These are phyloP conservation scores for Amia ocellicauda DNA, from an alignment of 2,113 vertebrate genomes.

Conservation along the genomic window DNA sequence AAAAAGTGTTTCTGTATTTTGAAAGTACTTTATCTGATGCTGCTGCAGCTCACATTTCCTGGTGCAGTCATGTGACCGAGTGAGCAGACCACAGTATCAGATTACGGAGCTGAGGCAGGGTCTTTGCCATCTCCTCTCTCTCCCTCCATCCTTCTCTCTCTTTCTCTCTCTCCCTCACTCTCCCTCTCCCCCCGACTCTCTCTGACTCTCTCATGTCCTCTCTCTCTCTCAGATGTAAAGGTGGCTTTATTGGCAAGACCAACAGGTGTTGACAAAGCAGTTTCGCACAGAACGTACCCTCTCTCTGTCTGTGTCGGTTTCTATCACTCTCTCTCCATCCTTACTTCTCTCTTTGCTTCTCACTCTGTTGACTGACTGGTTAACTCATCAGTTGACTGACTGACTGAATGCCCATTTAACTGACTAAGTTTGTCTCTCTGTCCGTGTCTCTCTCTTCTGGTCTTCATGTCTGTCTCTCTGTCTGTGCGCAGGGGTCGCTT, in stretches of 20 bases:
- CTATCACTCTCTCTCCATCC: no score
- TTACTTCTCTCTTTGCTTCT: neutral
- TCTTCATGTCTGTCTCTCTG: neutral
- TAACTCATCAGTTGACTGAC: neutral
- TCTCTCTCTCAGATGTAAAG: no score
- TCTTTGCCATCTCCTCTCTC: no score
- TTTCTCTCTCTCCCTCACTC: neutral
- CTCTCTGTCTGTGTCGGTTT: no score
- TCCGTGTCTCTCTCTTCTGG: neutral
- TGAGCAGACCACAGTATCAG: neutral
- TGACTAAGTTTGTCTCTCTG: neutral
- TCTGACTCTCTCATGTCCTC: no score
- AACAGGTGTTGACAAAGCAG: no score
- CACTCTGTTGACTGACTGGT: neutral
- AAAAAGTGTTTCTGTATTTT: no score
- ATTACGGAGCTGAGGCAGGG: no score
- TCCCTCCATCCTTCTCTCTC: neutral
- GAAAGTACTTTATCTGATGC: neutral
- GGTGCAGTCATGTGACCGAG: no score
- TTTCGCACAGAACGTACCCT: no score
- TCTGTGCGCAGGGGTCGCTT: conserved; percentile 32
- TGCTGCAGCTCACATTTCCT: neutral
- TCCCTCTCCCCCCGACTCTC: neutral
- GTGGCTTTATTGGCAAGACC: no score
- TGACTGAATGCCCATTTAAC: neutral